These are phyloP conservation scores for Lepidotrigona ventralis DNA, from an alignment of 1,140 invertebrate species.

Conservation along the genomic window DNA sequence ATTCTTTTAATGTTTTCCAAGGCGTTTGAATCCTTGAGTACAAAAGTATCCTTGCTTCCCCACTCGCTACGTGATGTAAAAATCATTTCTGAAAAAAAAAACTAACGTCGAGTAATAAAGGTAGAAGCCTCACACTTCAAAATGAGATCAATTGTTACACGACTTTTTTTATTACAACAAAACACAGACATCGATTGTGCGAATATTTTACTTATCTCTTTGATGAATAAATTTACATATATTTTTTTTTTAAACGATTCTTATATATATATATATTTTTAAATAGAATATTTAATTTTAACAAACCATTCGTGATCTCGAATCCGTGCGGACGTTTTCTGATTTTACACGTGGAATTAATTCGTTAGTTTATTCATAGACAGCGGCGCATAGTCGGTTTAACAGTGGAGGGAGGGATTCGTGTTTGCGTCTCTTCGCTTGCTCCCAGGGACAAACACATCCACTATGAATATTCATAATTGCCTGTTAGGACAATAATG, in stretches of 20 bases:
- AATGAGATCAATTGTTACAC: too few relatives aligned
- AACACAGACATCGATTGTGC: too few relatives aligned
- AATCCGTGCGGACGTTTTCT: not conserved
- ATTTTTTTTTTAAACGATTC: not conserved
- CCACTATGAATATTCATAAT: conserved; percentile 61
- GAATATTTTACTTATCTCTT: not conserved
- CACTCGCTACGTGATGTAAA: too few relatives aligned
- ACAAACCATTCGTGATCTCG: conserved; percentile 16
- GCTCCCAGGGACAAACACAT: conserved; percentile 36
- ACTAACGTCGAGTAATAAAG: too few relatives aligned
- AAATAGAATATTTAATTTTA: not conserved
- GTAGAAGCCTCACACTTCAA: too few relatives aligned
- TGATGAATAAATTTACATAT: not conserved
- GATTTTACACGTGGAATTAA: conserved; percentile 46
- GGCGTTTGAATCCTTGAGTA: too few relatives aligned
- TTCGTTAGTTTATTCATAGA: conserved; percentile 58
- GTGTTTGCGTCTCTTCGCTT: conserved; percentile 42
- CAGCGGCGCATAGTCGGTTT: conserved; percentile 35
- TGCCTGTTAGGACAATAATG: conserved; percentile 58
- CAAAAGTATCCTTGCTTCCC: too few relatives aligned
- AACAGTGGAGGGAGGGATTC: conserved; percentile 28
- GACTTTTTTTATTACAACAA: too few relatives aligned
- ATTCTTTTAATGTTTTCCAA: too few relatives aligned
- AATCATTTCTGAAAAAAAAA: too few relatives aligned
- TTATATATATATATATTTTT: too few relatives aligned